Evolutionary conservation across 2,888 invertebrate genomes (phyloP), one percentile per base, ranked within the genome.

Genomic region (Thymelicus lineola): DNA sequence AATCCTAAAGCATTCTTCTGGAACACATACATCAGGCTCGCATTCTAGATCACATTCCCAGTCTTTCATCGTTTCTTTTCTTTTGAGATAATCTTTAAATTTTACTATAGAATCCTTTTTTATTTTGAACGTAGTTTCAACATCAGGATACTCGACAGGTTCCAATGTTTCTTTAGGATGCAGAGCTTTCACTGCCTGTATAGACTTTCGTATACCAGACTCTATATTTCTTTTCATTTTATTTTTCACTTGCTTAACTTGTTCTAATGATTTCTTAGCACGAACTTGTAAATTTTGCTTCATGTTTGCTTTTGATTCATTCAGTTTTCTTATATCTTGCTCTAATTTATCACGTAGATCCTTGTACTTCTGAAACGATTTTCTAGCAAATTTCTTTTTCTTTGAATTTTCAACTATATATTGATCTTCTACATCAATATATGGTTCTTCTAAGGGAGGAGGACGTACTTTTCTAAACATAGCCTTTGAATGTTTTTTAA

Each of bases 41-140:
- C 77, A 77, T 66, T 78, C 77, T 28, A 77, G 68, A 48, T 79
- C 68, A 72, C 85, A 84, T 71, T 78, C 76, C 76, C 79, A 81
- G 42, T 82, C 75, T 62, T 80, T 75, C 35, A 77, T 45, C 5
- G 71, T 48, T 46, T 75, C 74, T 72, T 82, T 82, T 71, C 60
- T 75, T 62, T 69, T 78, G n/a, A 80, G 70, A 38, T 82, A 75
- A 64, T 85, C 85, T 72, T 76, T 79, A 70, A 76, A 82, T 59
- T 85, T 73, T 42, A 66, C 71, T 48, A 86, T 64, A 6, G 86
- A 86, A 79, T 88, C 86, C 73, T 83, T 86, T 76, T 72, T 80
- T 48, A 82, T 75, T 62, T 71, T 76, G 60, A 80, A 80, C 6
- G 12, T 38, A 38, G 66, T 59, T 57, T 42, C 15, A 10, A 38